Conservation (phyloP, 2,113 vertebrate species). For the Oreocharis arfaki region DNA sequence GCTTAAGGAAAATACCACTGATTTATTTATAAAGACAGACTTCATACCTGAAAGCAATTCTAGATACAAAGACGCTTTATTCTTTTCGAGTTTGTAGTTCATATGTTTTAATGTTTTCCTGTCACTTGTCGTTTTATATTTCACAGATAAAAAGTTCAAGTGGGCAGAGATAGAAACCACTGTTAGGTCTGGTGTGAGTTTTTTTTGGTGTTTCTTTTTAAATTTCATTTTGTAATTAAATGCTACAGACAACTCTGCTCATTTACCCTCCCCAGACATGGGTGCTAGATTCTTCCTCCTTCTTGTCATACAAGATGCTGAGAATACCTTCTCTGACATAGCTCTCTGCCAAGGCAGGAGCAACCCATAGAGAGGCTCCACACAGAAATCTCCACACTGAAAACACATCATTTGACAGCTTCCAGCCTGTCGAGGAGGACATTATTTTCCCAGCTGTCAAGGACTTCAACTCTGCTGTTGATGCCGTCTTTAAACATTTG, state of each 20-base stretch:
- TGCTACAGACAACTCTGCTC: background rate
- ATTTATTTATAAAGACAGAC: background rate
- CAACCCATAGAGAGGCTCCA: background rate
- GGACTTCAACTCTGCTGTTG: background rate
- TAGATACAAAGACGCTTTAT: background rate
- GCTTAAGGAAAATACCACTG: background rate
- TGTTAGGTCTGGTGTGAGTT: background rate
- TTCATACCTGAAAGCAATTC: background rate
- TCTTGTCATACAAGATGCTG: background rate
- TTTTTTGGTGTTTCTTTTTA: background rate
- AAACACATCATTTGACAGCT: background rate
- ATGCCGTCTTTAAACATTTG: background rate
- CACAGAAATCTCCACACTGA: background rate
- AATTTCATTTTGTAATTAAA: background rate
- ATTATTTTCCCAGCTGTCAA: background rate
- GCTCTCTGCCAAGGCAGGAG: background rate
- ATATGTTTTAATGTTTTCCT: background rate
- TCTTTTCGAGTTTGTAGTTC: background rate
- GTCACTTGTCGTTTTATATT: background rate
- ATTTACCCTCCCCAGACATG: background rate
- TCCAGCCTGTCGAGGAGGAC: fast-evolving
- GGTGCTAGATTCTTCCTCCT: background rate
- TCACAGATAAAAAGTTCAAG: background rate
- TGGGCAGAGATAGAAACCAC: background rate
- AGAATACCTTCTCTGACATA: background rate